phyloP scores from a whole-genome alignment of 2,113 vertebrate genomes.

The Panthera leo region DNA sequence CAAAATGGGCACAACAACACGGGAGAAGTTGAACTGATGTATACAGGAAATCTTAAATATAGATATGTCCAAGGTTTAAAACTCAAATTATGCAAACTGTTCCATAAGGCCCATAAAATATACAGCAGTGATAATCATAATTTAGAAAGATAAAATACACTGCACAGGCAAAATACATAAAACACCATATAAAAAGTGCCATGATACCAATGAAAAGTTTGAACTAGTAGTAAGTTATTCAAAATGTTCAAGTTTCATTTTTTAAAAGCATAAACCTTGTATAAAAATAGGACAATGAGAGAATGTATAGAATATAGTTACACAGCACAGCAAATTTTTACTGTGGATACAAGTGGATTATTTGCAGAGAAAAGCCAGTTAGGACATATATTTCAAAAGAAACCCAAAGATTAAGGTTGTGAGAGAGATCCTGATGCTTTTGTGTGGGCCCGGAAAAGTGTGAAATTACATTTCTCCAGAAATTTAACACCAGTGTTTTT shows the following conservation, averaged over 20 bases:
- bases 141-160: slow-evolving; percentile 36
- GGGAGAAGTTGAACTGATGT: background rate
- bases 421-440: slow-evolving; percentile 28
- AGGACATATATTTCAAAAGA: slow-evolving; percentile 1
- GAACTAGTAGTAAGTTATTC: background rate
- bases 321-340: background rate
- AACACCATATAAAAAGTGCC: slow-evolving; percentile 13
- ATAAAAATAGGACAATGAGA: slow-evolving; percentile 28
- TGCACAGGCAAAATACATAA: background rate
- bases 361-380: background rate
- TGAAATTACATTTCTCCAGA: background rate
- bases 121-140: background rate
- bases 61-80: background rate
- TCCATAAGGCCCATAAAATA: slow-evolving; percentile 13
- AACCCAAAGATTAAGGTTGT: slow-evolving; percentile 3
- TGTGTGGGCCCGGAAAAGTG: background rate
- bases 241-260: slow-evolving; percentile 5
- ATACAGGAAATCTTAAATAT: background rate
- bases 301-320: background rate
- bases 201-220: background rate
- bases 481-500: background rate
- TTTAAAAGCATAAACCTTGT: background rate
- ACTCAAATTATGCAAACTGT: slow-evolving; percentile 39
- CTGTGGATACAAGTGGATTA: slow-evolving; percentile 1
- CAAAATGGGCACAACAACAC: slow-evolving; percentile 45